Evolutionary conservation across 1,140 invertebrate species (phyloP).

Genomic region (Drosophila pachea): DNA sequence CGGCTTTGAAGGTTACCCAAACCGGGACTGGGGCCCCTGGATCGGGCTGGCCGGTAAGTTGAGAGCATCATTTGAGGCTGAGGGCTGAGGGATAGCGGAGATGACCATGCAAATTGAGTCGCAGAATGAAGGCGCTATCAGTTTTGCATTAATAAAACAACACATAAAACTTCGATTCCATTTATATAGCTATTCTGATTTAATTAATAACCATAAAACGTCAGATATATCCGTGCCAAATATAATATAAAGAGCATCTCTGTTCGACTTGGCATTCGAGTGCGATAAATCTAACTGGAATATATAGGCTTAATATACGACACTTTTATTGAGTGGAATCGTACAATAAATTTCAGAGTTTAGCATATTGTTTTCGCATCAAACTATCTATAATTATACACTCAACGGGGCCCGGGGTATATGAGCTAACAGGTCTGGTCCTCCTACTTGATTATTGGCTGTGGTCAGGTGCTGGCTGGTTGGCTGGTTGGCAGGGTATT

Average conservation of each 20-base stretch:
- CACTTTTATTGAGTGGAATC: constrained; percentile 16
- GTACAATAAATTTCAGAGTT: constrained; percentile 6
- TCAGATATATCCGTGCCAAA: constrained; percentile 17
- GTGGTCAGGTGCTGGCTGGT: background rate
- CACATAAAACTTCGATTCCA: constrained; percentile 9
- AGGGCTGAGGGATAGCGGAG: constrained; percentile 11
- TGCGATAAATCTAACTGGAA: constrained; percentile 43
- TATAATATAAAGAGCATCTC: constrained; percentile 49
- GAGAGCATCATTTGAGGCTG: background rate
- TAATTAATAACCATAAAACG: constrained; percentile 40
- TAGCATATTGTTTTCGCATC: constrained; percentile 25
- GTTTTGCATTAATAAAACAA: constrained; percentile 66
- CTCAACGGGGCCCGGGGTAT: too few relatives aligned
- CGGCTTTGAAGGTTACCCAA: constrained; percentile 27
- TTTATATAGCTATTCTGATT: constrained; percentile 25
- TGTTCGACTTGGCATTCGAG: constrained; percentile 39
- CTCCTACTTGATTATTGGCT: too few relatives aligned
- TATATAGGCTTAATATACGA: constrained; percentile 42
- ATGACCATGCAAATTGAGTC: constrained; percentile 31
- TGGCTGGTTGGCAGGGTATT: constrained; percentile 5
- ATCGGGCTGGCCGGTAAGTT: constrained; percentile 31
- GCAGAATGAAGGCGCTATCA: background rate
- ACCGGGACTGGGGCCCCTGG: constrained; percentile 8
- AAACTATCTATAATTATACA: constrained; percentile 11
- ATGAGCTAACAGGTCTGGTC: too few relatives aligned